Conservation (phyloP, 2,113 vertebrate genomes). For the Cyprinodon variegatus region DNA sequence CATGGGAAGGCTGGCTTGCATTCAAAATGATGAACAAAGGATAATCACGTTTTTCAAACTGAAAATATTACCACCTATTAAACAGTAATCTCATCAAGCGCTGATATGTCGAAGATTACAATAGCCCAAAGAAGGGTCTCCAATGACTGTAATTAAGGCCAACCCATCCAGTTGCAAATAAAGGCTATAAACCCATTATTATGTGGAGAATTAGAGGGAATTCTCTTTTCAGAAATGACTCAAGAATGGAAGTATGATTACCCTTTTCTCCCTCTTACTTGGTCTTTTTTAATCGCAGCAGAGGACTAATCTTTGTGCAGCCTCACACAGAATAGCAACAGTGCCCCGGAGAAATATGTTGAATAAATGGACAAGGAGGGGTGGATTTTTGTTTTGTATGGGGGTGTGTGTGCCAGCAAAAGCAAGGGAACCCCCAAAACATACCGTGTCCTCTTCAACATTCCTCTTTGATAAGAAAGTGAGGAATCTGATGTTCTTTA, state of each 20-base stretch:
- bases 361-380: conserved; percentile 48
- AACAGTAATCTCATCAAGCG: conserved; percentile 63
- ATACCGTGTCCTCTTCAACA: conserved; percentile 46
- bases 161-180: conserved; percentile 64
- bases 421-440: conserved; percentile 7
- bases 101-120: conserved; percentile 59
- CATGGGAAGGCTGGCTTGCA: conserved; percentile 5
- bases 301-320: conserved; percentile 58
- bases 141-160: conserved; percentile 65
- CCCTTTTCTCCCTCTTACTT: conserved; percentile 35
- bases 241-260: conserved; percentile 63
- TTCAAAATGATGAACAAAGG: conserved; percentile 38
- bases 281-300: conserved; percentile 58
- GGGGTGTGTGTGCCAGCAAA: background rate
- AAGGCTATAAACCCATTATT: conserved; percentile 64
- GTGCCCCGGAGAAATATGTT: conserved; percentile 48
- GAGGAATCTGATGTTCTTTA: conserved; percentile 56
- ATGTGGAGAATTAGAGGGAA: conserved; percentile 51
- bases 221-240: conserved; percentile 56
- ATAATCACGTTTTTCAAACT: conserved; percentile 59
- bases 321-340: conserved; percentile 47
- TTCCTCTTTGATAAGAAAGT: conserved; percentile 30
- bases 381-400: background rate
- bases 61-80: conserved; percentile 67
- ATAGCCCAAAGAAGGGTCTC: conserved; percentile 51